Percentiles rank a stretch among this genome's conserved stretches.
Conservation (phyloP, 2,113 vertebrate genomes). For the Amblyornis subalaris region DNA sequence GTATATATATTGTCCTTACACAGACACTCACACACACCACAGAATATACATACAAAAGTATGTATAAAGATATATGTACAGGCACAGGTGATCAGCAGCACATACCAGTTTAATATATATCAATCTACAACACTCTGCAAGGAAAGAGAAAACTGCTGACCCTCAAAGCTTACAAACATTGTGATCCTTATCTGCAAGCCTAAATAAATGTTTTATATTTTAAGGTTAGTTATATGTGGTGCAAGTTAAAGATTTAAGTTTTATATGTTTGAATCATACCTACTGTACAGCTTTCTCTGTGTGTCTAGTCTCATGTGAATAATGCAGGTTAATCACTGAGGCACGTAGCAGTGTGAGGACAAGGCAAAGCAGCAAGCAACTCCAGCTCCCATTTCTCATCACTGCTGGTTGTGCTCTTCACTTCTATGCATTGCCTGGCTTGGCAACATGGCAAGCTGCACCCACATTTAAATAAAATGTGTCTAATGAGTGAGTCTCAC, state of each 20-base stretch:
- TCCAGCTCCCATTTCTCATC: background rate
- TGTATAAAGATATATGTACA: background rate
- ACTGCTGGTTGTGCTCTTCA: background rate
- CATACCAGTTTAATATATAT: background rate
- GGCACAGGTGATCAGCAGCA: background rate
- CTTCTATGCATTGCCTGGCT: background rate
- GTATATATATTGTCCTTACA: background rate
- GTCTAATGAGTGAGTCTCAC: background rate
- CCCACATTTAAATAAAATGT: background rate
- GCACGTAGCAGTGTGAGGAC: background rate
- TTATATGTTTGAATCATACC: background rate
- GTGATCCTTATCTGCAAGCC: background rate
- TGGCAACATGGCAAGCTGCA: background rate
- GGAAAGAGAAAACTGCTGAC: background rate
- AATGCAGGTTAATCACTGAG: background rate
- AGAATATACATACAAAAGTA: background rate
- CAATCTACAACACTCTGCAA: background rate
- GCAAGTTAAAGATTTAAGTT: background rate
- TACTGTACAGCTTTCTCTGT: fast-evolving
- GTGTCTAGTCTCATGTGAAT: background rate
- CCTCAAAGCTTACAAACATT: background rate
- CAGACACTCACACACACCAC: background rate
- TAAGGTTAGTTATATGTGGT: background rate
- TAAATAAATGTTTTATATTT: background rate
- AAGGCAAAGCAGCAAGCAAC: background rate